Evolutionary conservation across 2,888 invertebrate species (phyloP).

Genomic region (Andricus quercusramuli): DNA sequence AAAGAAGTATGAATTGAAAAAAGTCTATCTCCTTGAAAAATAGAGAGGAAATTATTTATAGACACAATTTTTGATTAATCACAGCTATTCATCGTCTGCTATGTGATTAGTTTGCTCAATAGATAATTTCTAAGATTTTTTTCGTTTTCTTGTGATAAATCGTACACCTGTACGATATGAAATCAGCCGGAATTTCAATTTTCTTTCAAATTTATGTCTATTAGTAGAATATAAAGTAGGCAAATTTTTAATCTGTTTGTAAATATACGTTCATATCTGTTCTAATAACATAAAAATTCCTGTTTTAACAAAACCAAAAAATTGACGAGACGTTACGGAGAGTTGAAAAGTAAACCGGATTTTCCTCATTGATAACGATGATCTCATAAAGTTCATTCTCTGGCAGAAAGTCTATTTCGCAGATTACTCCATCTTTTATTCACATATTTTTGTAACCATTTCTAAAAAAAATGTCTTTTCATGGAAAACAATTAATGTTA

Average conservation of each 20-base stretch:
- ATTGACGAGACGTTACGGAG: conserved; percentile 3
- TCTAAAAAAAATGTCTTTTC: neutral
- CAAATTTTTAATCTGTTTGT: neutral
- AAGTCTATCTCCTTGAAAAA: neutral
- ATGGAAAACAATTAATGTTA: neutral
- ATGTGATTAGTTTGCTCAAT: neutral
- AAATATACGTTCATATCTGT: neutral
- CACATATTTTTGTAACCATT: neutral
- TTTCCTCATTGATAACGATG: conserved; percentile 36
- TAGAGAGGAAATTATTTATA: neutral
- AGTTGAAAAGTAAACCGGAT: conserved; percentile 41
- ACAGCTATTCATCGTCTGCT: neutral
- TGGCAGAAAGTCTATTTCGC: conserved; percentile 4
- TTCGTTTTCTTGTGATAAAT: neutral
- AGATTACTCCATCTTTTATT: neutral
- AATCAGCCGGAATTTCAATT: neutral
- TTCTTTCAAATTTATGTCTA: neutral
- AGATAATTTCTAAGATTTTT: neutral
- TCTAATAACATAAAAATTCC: conserved; percentile 9
- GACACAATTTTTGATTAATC: neutral
- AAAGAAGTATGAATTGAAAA: neutral
- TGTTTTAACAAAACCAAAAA: neutral
- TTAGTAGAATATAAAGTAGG: neutral
- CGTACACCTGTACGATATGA: neutral
- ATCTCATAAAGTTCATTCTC: conserved; percentile 15